Evolutionary conservation across 2,888 invertebrate genomes (phyloP).

Genomic region (Morpho deidamia): DNA sequence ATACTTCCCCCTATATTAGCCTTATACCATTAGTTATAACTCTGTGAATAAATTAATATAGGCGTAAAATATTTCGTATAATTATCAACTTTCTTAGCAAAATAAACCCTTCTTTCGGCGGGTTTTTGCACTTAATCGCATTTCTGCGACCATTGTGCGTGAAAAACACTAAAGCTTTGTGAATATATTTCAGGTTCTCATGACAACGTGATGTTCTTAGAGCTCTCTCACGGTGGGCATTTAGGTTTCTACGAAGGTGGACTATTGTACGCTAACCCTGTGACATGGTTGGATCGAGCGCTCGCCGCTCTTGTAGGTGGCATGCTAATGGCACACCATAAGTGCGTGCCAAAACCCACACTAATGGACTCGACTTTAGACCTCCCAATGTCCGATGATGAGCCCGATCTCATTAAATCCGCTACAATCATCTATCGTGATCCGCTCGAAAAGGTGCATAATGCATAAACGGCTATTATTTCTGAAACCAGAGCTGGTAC

Average conservation of each 20-base stretch:
- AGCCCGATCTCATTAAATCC: conserved; percentile 63
- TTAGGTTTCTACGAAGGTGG: conserved; percentile 97
- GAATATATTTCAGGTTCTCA: conserved; percentile 76
- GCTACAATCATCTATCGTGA: conserved; percentile 63
- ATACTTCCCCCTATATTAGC: too few species aligned
- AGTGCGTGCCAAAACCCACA: conserved; percentile 48
- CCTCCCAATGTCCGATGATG: conserved; percentile 40
- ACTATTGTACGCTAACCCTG: conserved; percentile 89
- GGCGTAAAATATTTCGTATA: too few species aligned
- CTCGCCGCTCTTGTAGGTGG: conserved; percentile 90
- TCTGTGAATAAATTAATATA: too few species aligned
- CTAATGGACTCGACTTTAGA: conserved; percentile 20
- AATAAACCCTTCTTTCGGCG: too few species aligned
- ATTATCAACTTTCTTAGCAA: too few species aligned
- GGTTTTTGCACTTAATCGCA: too few species aligned
- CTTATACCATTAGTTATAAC: too few species aligned
- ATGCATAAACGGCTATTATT: background rate
- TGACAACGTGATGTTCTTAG: conserved; percentile 84
- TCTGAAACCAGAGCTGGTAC: background rate
- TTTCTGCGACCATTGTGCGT: too few species aligned
- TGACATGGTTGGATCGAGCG: conserved; percentile 95
- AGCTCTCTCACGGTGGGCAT: conserved; percentile 95
- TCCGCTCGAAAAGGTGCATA: conserved; percentile 49
- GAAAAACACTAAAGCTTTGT: background rate
- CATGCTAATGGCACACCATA: conserved; percentile 80